Evolutionary conservation across 2,113 vertebrate genomes (phyloP), one percentile per base, ranked within the genome.

Genomic region (Varanus komodoensis): DNA sequence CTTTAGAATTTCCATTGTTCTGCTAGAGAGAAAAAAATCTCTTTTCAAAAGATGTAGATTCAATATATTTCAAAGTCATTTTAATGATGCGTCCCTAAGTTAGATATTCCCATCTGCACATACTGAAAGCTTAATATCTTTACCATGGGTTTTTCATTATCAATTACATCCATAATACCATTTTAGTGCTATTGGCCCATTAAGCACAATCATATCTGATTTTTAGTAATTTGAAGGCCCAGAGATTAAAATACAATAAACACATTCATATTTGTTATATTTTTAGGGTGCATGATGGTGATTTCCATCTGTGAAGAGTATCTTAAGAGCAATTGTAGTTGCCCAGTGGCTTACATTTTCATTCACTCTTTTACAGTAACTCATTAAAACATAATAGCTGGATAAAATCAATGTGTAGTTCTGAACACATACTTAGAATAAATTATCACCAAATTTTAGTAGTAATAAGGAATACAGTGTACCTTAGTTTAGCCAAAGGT

Each of bases 81-180:
- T 86, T 71, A 92, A 82, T 61, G 19, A 68, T 71, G 23, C 69
- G 6, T 88, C 52, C 87, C 6, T 91, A 19, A 82, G 84, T 44
- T 92, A 4, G 3, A 2, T 93, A 34, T 86, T 19, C 69, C 61
- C 23, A 27, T 92, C 71, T 91, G 64, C 77, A 87, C 17, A 87
- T 25, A 88, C 89, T 21, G 44, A 88, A 69, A 93, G 92, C 92
- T 95, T 94, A 93, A 69, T 91, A 92, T 93, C 67, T 94, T 94
- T 88, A 88, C 64, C 91, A 25, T 89, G 32, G 32, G 17, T 90
- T 82, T 79, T 92, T 94, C 82, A 89, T 92, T 95, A 82, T 78
- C 12, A 93, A 89, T 90, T 96, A 34, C 23, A 69, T 90, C 92
- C 80, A 52, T 79, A 93, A 88, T 94, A 74, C 1, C 29, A 25